A percentile compares a stretch with the other conserved stretches of the same genome.
Conservation (phyloP, 2,113 vertebrate species). For the Nothoprocta perdicaria region DNA sequence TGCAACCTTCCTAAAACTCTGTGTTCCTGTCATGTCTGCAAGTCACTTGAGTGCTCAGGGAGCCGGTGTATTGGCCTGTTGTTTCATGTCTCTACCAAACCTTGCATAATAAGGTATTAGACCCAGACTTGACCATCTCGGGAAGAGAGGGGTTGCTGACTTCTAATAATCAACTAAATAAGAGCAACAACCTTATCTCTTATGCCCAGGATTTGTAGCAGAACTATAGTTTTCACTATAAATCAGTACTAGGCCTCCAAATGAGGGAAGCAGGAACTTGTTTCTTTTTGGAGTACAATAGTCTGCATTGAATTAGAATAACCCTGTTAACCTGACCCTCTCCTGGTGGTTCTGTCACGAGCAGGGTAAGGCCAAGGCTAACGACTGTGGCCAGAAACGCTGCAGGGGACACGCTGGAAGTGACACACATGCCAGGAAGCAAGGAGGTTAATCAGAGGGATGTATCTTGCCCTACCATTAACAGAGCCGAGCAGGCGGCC, state of each 20-base stretch:
- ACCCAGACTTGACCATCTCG: neutral
- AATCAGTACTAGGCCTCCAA: neutral
- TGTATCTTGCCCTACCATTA: neutral
- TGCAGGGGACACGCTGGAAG: neutral
- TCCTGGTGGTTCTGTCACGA: rapidly evolving
- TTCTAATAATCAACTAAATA: neutral
- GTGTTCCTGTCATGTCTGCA: neutral
- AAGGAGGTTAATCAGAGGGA: too few species aligned
- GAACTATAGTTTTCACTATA: neutral
- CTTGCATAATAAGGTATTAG: neutral
- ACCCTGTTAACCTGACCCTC: neutral
- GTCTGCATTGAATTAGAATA: neutral
- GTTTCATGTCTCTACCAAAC: neutral
- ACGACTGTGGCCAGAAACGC: neutral
- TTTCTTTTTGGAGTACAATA: neutral
- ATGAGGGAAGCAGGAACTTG: neutral
- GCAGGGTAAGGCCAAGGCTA: neutral
- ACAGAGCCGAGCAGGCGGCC: neutral
- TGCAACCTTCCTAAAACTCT: neutral
- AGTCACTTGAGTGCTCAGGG: too few species aligned
- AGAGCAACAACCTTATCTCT: neutral
- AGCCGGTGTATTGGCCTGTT: neutral
- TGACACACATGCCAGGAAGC: neutral
- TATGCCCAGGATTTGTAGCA: too few species aligned
- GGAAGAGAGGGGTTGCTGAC: too few species aligned